These are phyloP conservation scores for Archips xylosteana DNA, from an alignment of 2,888 invertebrate genomes.

Conservation along the genomic window DNA sequence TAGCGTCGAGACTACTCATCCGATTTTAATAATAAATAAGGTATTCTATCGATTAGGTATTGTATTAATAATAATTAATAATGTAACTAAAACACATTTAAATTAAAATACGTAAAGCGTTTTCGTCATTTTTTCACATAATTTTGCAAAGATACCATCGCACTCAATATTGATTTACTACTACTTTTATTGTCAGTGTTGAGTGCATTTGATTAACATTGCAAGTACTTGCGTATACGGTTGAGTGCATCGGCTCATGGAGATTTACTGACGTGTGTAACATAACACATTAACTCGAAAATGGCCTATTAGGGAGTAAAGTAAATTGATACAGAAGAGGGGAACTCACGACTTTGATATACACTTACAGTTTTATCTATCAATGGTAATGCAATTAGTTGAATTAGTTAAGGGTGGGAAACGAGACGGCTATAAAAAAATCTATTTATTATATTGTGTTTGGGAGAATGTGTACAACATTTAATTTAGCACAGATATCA, in stretches of 20 bases:
- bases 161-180: neutral
- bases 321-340: constrained; percentile 50
- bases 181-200: constrained; percentile 24
- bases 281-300: constrained; percentile 44
- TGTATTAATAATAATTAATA: too few relatives aligned
- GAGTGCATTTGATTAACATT: constrained; percentile 42
- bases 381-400: constrained; percentile 35
- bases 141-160: neutral
- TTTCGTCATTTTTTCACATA: neutral
- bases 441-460: too few relatives aligned
- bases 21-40: too few relatives aligned
- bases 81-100: too few relatives aligned
- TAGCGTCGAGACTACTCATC: too few relatives aligned
- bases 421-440: neutral
- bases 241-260: constrained; percentile 22
- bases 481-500: neutral
- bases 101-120: neutral
- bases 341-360: constrained; percentile 54
- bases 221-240: constrained; percentile 14
- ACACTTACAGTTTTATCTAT: constrained; percentile 42
- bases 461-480: neutral
- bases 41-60: too few relatives aligned
- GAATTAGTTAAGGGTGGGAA: constrained; percentile 29
- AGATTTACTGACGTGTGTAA: constrained; percentile 42
- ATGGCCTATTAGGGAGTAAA: constrained; percentile 48